Percentiles rank a stretch among this genome's conserved stretches.
Conservation (phyloP, 2,888 invertebrate species). For the Volucella inflata region DNA sequence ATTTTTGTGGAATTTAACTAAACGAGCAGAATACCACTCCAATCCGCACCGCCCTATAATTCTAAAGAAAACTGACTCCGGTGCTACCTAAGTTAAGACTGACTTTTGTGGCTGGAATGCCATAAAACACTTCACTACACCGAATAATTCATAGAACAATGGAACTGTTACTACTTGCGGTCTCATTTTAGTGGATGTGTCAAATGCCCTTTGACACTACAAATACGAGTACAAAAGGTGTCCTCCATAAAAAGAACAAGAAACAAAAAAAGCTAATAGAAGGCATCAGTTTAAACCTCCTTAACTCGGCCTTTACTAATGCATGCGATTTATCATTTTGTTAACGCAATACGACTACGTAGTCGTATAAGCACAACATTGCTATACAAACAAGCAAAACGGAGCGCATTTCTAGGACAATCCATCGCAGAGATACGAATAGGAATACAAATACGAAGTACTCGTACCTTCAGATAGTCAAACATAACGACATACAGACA, state of each 20-base stretch:
- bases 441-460: too few species aligned
- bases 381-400: neutral
- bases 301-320: slow-evolving; percentile 44
- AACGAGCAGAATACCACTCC: slow-evolving; percentile 10
- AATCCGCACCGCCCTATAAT: neutral
- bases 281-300: slow-evolving; percentile 48
- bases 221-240: neutral
- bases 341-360: slow-evolving; percentile 39
- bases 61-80: neutral
- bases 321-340: slow-evolving; percentile 62
- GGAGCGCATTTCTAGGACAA: slow-evolving; percentile 32
- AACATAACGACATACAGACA: slow-evolving; percentile 40
- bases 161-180: neutral
- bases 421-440: slow-evolving; percentile 31
- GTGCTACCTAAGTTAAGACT: neutral
- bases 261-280: slow-evolving; percentile 42
- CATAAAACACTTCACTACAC: slow-evolving; percentile 8
- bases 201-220: slow-evolving; percentile 33
- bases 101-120: slow-evolving; percentile 22
- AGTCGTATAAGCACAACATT: neutral
- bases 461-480: slow-evolving; percentile 26
- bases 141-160: slow-evolving; percentile 3
- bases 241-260: slow-evolving; percentile 10
- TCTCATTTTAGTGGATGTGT: slow-evolving; percentile 36
- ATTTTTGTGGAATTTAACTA: slow-evolving; percentile 30